phyloP scores from a whole-genome alignment of 2,888 invertebrate genomes.

The Geotrupes spiniger region DNA sequence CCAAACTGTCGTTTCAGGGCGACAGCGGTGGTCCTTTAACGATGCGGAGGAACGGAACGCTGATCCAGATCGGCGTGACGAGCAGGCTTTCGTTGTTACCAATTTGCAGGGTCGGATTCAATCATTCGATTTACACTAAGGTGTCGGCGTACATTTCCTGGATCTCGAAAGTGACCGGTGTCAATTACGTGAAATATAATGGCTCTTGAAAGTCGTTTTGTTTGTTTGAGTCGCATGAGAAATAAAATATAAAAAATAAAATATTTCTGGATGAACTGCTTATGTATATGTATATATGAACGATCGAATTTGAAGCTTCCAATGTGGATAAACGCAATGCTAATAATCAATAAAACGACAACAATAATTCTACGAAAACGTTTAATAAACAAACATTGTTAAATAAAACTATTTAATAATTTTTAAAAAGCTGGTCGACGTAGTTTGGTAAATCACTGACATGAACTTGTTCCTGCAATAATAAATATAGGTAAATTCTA shows the following conservation, averaged over 20 bases:
- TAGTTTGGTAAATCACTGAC: constrained; percentile 62
- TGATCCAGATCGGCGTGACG: constrained; percentile 45
- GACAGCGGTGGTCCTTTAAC: constrained; percentile 48
- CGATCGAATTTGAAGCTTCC: too few species aligned
- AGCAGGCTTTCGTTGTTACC: constrained; percentile 45
- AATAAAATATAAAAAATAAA: too few species aligned
- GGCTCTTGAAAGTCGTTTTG: neutral
- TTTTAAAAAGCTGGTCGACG: constrained; percentile 55
- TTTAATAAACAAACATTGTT: neutral
- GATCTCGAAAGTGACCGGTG: constrained; percentile 42
- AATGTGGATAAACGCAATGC: too few species aligned
- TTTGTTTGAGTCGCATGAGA: too few species aligned
- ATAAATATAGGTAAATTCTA: too few species aligned
- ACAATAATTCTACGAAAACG: too few species aligned
- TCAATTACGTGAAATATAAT: constrained; percentile 41
- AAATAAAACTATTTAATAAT: constrained; percentile 36
- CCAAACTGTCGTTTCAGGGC: constrained; percentile 36
- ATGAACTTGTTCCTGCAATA: constrained; percentile 67
- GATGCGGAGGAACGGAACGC: constrained; percentile 35
- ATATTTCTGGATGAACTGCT: too few species aligned
- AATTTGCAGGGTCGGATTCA: constrained; percentile 43
- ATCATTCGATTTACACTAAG: constrained; percentile 46
- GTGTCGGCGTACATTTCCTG: constrained; percentile 44
- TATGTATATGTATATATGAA: too few species aligned
- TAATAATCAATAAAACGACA: too few species aligned